Conservation (phyloP, 2,888 invertebrate genomes). For the Lymantria monacha region DNA sequence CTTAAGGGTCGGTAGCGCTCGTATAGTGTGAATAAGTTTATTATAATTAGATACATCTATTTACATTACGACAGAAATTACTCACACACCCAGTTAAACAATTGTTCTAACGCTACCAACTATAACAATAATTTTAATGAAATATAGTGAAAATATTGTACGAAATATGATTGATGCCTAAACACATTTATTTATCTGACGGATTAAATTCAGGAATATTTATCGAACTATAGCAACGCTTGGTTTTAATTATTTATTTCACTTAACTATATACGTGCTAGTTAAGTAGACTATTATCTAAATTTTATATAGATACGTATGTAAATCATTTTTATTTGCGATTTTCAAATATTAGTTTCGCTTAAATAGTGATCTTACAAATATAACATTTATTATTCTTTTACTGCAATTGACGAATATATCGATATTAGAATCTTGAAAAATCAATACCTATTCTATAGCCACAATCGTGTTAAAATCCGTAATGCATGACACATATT, state of each 20-base stretch:
- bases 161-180: constrained; percentile 17
- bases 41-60: constrained; percentile 44
- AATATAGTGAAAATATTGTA: constrained; percentile 16
- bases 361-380: constrained; percentile 33
- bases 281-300: constrained; percentile 19
- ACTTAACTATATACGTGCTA: constrained; percentile 8
- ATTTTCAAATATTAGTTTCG: constrained; percentile 20
- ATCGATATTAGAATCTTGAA: constrained; percentile 17
- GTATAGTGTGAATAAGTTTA: constrained; percentile 3
- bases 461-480: neutral
- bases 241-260: constrained; percentile 18
- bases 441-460: neutral
- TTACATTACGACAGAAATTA: constrained; percentile 33
- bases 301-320: constrained; percentile 32
- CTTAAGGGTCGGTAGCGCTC: constrained; percentile 14
- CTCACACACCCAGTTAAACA: constrained; percentile 11
- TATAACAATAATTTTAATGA: constrained; percentile 47
- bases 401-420: constrained; percentile 46
- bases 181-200: constrained; percentile 32
- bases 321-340: constrained; percentile 17
- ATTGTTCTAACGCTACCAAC: constrained; percentile 39
- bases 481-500: neutral
- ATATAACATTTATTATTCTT: constrained; percentile 28
- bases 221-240: constrained; percentile 25
- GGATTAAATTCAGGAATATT: constrained; percentile 34